Conservation (phyloP, 2,113 vertebrate genomes). For the Gnathonemus echidnorhynchus region DNA sequence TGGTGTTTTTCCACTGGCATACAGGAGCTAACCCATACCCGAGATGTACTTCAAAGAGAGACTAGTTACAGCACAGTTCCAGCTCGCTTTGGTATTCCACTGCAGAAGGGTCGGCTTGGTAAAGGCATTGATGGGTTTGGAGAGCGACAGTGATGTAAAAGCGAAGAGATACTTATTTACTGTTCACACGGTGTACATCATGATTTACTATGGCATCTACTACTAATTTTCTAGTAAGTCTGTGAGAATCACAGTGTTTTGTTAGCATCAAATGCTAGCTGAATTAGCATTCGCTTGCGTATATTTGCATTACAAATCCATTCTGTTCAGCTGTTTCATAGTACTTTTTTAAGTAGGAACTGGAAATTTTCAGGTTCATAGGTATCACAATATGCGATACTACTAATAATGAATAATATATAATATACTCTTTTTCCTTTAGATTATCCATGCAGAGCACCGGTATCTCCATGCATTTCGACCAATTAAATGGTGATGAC, state of each 20-base stretch:
- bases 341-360: neutral
- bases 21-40: neutral
- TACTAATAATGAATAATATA: too few species aligned
- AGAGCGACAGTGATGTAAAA: neutral
- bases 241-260: neutral
- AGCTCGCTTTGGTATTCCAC: neutral
- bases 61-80: neutral
- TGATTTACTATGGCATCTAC: neutral
- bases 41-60: neutral
- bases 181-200: neutral
- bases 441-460: too few species aligned
- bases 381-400: too few species aligned
- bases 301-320: neutral
- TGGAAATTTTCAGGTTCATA: neutral
- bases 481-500: too few species aligned
- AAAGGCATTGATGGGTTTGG: neutral
- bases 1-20: neutral
- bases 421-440: too few species aligned
- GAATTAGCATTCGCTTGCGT: neutral
- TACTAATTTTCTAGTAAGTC: neutral
- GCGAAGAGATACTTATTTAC: neutral
- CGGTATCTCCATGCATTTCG: too few species aligned
- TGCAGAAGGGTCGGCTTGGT: neutral
- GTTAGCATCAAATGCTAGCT: neutral
- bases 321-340: neutral